phyloP scores from a whole-genome alignment of 2,888 invertebrate genomes.

The Oeneis ivallda region DNA sequence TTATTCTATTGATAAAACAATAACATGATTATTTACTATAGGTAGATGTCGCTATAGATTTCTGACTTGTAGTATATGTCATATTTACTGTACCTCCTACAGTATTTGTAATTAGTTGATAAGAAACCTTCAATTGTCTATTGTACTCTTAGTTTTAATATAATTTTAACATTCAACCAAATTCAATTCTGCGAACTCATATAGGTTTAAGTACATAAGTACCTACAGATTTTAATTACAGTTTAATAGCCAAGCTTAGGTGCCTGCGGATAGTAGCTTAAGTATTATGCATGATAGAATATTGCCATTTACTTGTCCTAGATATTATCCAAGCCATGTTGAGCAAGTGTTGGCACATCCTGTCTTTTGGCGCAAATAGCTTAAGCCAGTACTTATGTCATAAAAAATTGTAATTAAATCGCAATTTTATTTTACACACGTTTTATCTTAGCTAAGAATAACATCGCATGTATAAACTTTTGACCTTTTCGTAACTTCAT shows the following conservation, averaged over 20 bases:
- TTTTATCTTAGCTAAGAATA: conserved; percentile 7
- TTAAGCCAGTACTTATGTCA: conserved; percentile 8
- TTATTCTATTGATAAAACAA: too few species aligned
- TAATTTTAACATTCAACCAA: background rate
- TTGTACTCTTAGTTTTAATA: background rate
- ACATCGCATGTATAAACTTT: background rate
- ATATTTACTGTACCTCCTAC: background rate
- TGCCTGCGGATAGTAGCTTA: background rate
- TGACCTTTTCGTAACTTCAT: too few species aligned
- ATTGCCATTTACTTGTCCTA: conserved; percentile 38
- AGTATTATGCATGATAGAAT: conserved; percentile 15
- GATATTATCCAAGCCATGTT: conserved; percentile 35
- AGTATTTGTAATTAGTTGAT: background rate
- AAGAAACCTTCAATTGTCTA: too few species aligned
- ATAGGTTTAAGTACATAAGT: background rate
- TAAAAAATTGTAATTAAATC: conserved; percentile 33
- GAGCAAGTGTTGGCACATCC: conserved; percentile 41
- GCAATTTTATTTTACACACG: conserved; percentile 18
- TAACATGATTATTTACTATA: too few species aligned
- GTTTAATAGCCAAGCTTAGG: conserved; percentile 15
- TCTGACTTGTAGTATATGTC: too few species aligned
- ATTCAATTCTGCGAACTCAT: conserved; percentile 1
- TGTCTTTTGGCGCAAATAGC: conserved; percentile 34
- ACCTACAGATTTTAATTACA: conserved; percentile 2
- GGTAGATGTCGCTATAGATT: too few species aligned